These are phyloP conservation scores for Pogonocichla stellata DNA, from an alignment of 2,113 vertebrate species.

Conservation along the genomic window DNA sequence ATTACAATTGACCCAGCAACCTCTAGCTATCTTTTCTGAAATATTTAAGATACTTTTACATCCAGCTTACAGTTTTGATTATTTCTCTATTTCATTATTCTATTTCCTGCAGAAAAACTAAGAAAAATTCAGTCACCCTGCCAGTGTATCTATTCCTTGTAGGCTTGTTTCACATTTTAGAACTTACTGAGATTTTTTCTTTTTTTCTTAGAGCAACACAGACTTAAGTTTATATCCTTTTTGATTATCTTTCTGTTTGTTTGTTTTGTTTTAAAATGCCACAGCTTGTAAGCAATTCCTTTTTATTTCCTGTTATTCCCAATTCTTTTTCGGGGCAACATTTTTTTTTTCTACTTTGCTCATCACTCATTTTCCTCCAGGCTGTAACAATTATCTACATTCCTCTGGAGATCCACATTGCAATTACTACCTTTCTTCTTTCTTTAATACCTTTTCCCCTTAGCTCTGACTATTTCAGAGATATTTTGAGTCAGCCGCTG, in stretches of 20 bases:
- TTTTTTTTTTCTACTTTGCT: not conserved
- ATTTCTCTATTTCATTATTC: not conserved
- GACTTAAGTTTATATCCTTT: not conserved
- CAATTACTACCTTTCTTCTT: not conserved
- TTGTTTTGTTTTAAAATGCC: not conserved
- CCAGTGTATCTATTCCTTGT: not conserved
- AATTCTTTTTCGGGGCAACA: not conserved
- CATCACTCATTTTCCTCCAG: not conserved
- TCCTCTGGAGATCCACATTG: not conserved
- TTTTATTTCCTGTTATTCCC: not conserved
- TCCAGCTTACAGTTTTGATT: not conserved
- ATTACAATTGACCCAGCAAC: not conserved
- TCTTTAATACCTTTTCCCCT: not conserved
- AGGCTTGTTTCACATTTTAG: not conserved
- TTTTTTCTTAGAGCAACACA: not conserved
- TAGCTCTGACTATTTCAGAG: not conserved
- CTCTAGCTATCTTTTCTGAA: not conserved
- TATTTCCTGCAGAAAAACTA: not conserved
- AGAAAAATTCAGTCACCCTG: not conserved
- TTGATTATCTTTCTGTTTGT: not conserved
- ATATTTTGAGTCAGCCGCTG: not conserved
- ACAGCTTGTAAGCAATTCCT: not conserved
- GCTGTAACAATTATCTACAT: not conserved
- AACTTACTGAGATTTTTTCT: not conserved
- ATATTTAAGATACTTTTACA: not conserved